Percentiles rank a stretch among this genome's conserved stretches.
Conservation (phyloP, 2,113 vertebrate genomes). For the Campylomormyrus tamandua region DNA sequence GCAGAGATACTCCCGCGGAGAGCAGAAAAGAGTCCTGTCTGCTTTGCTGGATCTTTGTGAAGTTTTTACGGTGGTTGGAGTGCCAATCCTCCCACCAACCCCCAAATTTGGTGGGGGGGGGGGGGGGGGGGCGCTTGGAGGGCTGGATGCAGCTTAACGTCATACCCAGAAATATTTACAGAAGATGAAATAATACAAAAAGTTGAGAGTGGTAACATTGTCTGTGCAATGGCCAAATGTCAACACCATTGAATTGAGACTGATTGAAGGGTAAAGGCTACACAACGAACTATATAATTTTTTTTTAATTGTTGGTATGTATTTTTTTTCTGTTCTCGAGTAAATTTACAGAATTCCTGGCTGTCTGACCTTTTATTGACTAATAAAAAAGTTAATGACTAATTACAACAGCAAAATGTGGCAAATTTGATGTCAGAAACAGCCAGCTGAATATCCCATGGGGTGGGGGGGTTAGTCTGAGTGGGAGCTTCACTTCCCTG, state of each 20-base stretch:
- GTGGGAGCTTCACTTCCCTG: too few species aligned
- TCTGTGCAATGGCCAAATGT: background rate
- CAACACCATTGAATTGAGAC: background rate
- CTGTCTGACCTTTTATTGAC: background rate
- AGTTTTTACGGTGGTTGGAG: background rate
- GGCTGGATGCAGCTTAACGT: background rate
- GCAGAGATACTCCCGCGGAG: background rate
- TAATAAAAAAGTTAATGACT: background rate
- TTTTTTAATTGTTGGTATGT: background rate
- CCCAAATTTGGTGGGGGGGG: background rate
- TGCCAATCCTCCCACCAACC: background rate
- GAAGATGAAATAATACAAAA: background rate
- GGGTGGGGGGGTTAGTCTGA: too few species aligned
- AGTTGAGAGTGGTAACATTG: background rate
- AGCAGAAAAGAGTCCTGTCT: background rate
- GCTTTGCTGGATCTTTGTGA: background rate
- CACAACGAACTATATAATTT: background rate
- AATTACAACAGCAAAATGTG: background rate
- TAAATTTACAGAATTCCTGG: background rate
- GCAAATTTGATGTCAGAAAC: too few species aligned
- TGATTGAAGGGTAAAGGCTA: background rate
- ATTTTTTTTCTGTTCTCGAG: background rate
- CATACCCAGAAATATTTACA: background rate
- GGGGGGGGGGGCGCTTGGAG: background rate
- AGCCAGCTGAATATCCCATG: too few species aligned